Percentiles rank a stretch among this genome's conserved stretches.
Evolutionary conservation across 2,113 vertebrate genomes (phyloP).

Genomic region (Turdus rufiventris): DNA sequence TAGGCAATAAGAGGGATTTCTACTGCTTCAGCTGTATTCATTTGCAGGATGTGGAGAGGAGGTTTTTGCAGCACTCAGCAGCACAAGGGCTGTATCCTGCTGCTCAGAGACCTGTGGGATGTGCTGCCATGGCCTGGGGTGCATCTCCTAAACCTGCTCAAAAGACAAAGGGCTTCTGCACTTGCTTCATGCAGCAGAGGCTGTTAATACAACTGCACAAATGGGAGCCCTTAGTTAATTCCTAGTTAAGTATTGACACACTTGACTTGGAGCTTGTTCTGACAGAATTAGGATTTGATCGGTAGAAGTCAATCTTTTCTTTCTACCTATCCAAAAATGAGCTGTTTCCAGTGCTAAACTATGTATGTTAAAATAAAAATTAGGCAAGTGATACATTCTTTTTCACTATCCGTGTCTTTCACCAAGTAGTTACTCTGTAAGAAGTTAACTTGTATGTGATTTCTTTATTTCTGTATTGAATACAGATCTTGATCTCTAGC

Average conservation of each 20-base stretch:
- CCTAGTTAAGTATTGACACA: neutral
- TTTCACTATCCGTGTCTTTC: neutral
- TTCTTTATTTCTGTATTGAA: neutral
- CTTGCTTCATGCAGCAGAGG: neutral
- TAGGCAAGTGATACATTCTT: neutral
- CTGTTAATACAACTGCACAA: neutral
- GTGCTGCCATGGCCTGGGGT: neutral
- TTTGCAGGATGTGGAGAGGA: neutral
- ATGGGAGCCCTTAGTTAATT: neutral
- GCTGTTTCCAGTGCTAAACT: neutral
- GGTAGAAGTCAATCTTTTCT: neutral
- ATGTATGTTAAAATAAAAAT: neutral
- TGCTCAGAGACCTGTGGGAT: neutral
- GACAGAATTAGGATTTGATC: neutral
- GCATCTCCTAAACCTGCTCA: neutral
- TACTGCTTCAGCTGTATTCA: neutral
- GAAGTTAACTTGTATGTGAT: neutral
- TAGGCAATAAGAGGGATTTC: neutral
- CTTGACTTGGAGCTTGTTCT: neutral
- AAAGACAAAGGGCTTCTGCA: neutral
- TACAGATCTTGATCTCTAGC: neutral
- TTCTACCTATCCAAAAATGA: neutral
- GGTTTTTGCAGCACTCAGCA: neutral
- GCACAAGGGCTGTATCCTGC: neutral
- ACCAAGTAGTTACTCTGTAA: neutral